These are phyloP conservation scores for Xiphorhynchus elegans DNA, from an alignment of 2,113 vertebrate species.

Conservation along the genomic window DNA sequence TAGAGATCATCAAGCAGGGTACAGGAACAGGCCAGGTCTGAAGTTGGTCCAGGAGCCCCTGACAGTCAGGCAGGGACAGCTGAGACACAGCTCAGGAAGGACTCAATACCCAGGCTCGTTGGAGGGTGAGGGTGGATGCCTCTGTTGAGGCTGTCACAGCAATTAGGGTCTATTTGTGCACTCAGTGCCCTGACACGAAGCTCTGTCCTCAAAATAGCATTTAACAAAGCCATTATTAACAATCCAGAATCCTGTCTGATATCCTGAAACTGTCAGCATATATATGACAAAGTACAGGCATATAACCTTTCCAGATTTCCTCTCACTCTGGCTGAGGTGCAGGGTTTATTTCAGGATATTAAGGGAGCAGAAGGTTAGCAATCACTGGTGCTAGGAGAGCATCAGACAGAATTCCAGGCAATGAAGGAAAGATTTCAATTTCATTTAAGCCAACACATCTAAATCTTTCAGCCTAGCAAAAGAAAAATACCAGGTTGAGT, in stretches of 20 bases:
- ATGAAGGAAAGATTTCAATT: neutral
- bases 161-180: neutral
- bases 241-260: neutral
- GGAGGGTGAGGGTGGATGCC: neutral
- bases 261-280: neutral
- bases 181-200: neutral
- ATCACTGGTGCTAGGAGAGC: neutral
- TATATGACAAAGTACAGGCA: neutral
- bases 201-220: neutral
- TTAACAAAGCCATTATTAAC: neutral
- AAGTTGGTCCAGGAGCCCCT: neutral
- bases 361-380: neutral
- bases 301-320: neutral
- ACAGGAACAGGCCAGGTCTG: neutral
- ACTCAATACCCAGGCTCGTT: neutral
- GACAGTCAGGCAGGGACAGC: neutral
- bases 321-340: neutral
- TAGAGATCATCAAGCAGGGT: neutral
- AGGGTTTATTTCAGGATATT: neutral
- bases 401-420: neutral
- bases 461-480: neutral
- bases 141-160: neutral
- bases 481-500: neutral
- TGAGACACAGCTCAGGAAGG: neutral
- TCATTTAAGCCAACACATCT: neutral